Evolutionary conservation across 2,888 invertebrate genomes (phyloP).

Genomic region (Ophion ellenae): DNA sequence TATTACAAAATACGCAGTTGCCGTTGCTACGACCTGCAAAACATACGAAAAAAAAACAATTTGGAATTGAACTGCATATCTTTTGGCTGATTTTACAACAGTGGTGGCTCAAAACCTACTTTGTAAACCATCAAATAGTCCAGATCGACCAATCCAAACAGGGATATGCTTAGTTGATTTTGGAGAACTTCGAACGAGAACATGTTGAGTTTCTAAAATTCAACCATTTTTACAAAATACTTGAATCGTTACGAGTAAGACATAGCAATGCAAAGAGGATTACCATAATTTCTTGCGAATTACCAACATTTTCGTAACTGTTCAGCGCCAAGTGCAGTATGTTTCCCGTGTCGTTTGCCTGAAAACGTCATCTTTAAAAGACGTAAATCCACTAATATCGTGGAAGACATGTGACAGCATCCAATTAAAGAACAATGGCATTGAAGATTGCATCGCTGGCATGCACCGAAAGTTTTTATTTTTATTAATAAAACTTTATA

Average conservation of each 20-base stretch:
- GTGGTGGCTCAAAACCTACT: neutral
- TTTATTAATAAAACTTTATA: too few relatives aligned
- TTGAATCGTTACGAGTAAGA: neutral
- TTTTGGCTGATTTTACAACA: too few relatives aligned
- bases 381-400: too few relatives aligned
- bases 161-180: conserved; percentile 39
- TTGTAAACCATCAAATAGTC: conserved; percentile 32
- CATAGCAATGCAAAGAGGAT: neutral
- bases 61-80: neutral
- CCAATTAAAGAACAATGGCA: too few relatives aligned
- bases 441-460: too few relatives aligned
- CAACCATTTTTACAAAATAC: neutral
- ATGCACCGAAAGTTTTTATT: too few relatives aligned
- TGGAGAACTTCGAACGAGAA: conserved; percentile 51
- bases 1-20: conserved; percentile 39
- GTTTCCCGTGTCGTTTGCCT: conserved; percentile 53
- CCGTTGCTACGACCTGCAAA: conserved; percentile 18
- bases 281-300: conserved; percentile 15
- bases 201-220: conserved; percentile 37
- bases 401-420: too few relatives aligned
- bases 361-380: neutral
- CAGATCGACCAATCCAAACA: conserved; percentile 44
- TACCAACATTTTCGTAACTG: neutral
- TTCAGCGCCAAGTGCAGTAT: conserved; percentile 27
- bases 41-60: neutral